Base-by-base conservation (phyloP, 2,797 vertebrate genomes). In the Acanthurus tractus region DNA sequence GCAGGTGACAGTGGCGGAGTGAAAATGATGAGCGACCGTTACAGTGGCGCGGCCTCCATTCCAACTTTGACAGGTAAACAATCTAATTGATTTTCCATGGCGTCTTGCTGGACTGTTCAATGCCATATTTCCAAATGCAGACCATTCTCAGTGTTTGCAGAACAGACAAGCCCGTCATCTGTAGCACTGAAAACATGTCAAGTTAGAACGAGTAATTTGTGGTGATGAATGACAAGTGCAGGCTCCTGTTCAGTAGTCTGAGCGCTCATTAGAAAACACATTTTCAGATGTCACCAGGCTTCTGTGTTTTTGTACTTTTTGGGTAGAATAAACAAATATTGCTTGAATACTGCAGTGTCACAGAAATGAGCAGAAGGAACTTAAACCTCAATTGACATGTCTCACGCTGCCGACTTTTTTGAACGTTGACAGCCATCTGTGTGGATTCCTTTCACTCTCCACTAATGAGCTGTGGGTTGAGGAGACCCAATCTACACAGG, bases 351-450 rank as follows among this genome's bases (percentile, higher is more conserved):
- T 94, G 93, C 93, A 91, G 78, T 96, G 95, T 95, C 95, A 95
- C 90, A 90, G 84, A 83, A 90, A 92, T 58, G 87, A 94, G 93
- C 94, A 94, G 93, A 95, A 95, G 94, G 93, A 95, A 94, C 89
- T 94, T 93, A 94, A 94, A 94, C 93, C 93, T 94, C 94, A 94
- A 95, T 95, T 95, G 95, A 95, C 95, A 95, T 91, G 92, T 95
- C 92, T 95, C 94, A 92, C 82, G 90, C 88, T 93, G 92, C 80
- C 84, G 90, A 93, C 91, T 90, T 93, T 94, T 94, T 94, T 92
- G 92, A 94, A 94, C 91, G 84, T 90, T 96, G 95, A 96, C 95
- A 96, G 94, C 95, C 95, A 96, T 96, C 95, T 96, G 95, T 92
- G 95, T 93, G 92, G 94, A 94, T 94, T 94, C 90, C 92, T 94